phyloP scores from a whole-genome alignment of 2,888 invertebrate genomes.

The Pterobdella sp. region DNA sequence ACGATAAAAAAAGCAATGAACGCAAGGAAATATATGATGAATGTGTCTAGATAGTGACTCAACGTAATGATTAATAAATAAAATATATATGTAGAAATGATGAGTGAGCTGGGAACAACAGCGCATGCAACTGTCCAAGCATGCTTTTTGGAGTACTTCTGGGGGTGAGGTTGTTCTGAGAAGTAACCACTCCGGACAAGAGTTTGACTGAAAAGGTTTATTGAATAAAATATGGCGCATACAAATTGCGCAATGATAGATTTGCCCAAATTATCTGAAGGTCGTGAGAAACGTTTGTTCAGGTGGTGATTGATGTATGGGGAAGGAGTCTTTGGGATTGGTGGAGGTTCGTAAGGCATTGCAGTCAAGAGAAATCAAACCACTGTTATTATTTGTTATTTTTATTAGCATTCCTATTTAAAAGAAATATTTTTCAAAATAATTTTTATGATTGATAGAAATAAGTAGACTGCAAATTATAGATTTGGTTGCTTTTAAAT shows the following conservation, averaged over 20 bases:
- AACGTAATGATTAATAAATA: neutral
- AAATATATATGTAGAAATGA: neutral
- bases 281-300: constrained; percentile 19
- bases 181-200: neutral
- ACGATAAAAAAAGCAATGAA: neutral
- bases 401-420: no score
- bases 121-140: constrained; percentile 4
- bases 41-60: neutral
- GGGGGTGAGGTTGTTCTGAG: neutral
- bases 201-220: constrained; percentile 14
- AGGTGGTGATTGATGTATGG: constrained; percentile 22
- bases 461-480: no score
- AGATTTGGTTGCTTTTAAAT: no score
- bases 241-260: constrained; percentile 27
- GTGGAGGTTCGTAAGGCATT: constrained; percentile 28
- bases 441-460: no score
- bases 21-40: neutral
- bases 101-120: neutral
- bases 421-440: no score
- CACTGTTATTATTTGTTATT: no score
- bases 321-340: constrained; percentile 30
- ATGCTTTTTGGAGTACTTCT: neutral
- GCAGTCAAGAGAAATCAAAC: no score
- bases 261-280: constrained; percentile 30
- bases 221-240: constrained; percentile 30